Percentiles rank a stretch among this genome's conserved stretches.
Conservation (phyloP, 2,113 vertebrate species). For the Odontophorus gujanensis region DNA sequence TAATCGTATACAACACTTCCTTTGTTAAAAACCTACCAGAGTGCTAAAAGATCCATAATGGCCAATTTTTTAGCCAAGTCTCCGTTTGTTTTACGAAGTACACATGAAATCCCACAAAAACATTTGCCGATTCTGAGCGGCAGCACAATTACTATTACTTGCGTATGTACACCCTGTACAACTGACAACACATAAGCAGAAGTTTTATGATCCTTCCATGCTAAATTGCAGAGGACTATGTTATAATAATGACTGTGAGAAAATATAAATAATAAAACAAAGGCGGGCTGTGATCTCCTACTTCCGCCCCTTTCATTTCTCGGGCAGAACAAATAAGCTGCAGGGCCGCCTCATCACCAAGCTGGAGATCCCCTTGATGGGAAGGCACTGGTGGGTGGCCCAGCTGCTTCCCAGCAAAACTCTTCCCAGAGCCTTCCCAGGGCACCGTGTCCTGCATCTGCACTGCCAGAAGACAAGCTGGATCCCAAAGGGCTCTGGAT, state of each 20-base stretch:
- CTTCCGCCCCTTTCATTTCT: background rate
- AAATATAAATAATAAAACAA: fast-evolving
- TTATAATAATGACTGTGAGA: fast-evolving
- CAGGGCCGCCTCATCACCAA: fast-evolving
- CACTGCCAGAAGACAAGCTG: background rate
- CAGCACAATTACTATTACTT: too few species aligned
- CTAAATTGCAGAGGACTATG: fast-evolving
- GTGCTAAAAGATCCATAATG: background rate
- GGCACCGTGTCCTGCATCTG: background rate
- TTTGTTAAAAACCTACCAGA: background rate
- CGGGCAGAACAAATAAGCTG: fast-evolving
- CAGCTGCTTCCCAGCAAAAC: background rate
- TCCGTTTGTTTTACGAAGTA: background rate
- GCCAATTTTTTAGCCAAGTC: background rate
- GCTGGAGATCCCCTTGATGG: fast-evolving
- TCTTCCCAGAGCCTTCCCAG: background rate
- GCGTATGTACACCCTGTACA: fast-evolving
- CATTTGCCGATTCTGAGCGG: background rate
- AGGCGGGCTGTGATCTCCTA: background rate
- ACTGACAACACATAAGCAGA: fast-evolving
- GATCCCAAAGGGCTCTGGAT: background rate
- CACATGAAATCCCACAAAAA: background rate
- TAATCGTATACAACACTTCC: fast-evolving
- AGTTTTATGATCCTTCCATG: fast-evolving
- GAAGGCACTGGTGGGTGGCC: background rate